These are phyloP conservation scores for Scrobipalpa costella DNA, from an alignment of 2,888 invertebrate species.

Conservation along the genomic window DNA sequence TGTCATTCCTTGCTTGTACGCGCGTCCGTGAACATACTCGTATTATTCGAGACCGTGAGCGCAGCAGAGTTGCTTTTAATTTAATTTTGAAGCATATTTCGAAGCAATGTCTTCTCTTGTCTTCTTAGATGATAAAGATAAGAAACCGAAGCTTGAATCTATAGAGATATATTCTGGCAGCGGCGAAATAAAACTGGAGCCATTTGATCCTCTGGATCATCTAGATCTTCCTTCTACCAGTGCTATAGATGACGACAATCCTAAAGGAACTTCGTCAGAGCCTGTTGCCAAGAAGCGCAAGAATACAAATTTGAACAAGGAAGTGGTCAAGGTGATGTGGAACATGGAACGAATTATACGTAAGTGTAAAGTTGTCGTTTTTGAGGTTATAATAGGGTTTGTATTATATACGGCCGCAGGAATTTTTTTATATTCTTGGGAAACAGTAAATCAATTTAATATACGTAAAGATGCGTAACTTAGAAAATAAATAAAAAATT, in stretches of 20 bases:
- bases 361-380: too few relatives aligned
- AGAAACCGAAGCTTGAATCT: not conserved
- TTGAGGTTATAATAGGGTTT: too few relatives aligned
- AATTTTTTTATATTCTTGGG: too few relatives aligned
- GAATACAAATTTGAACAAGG: not conserved
- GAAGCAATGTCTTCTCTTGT: not conserved
- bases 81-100: not conserved
- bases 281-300: not conserved
- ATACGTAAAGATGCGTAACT: too few relatives aligned
- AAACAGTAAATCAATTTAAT: too few relatives aligned
- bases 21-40: not conserved
- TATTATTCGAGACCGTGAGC: too few relatives aligned
- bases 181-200: not conserved
- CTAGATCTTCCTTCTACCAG: not conserved
- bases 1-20: not conserved
- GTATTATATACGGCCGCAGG: too few relatives aligned
- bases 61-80: too few relatives aligned
- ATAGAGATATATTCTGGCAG: too few relatives aligned
- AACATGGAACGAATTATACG: constrained; percentile 9
- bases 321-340: not conserved
- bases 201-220: not conserved
- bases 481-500: too few relatives aligned
- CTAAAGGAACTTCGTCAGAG: not conserved
- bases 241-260: not conserved
- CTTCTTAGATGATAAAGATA: not conserved